These are phyloP conservation scores for Malurus splendens DNA, from an alignment of 2,797 vertebrate genomes.

Conservation along the genomic window DNA sequence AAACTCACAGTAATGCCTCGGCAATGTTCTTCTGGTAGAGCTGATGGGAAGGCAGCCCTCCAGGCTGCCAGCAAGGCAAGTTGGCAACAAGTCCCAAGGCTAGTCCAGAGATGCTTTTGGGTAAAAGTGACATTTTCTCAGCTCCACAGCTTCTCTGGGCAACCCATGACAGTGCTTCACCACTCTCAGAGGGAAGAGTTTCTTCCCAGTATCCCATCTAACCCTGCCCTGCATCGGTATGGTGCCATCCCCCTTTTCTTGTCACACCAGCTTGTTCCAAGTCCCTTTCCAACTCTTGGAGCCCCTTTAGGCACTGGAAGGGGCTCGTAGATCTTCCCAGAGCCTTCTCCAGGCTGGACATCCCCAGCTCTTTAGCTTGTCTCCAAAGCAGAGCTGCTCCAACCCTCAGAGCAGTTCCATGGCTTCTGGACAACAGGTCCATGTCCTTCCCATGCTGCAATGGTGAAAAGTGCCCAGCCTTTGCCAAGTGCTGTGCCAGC, in stretches of 20 bases:
- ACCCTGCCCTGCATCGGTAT: not conserved
- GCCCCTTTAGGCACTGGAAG: not conserved
- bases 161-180: not conserved
- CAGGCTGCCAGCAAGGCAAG: no score
- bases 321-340: not conserved
- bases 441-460: rapidly evolving
- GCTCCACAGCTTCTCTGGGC: not conserved
- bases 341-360: not conserved
- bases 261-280: not conserved
- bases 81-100: not conserved
- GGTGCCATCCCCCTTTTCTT: not conserved
- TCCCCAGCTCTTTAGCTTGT: not conserved
- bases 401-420: not conserved
- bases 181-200: not conserved
- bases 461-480: not conserved
- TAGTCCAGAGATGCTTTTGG: not conserved
- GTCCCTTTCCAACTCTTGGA: not conserved
- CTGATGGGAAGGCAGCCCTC: not conserved
- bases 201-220: not conserved
- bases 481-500: not conserved
- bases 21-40: not conserved
- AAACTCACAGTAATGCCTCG: not conserved
- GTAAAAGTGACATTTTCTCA: not conserved
- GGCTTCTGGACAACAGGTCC: not conserved
- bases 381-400: not conserved